Percentiles rank a stretch among this genome's conserved stretches.
phyloP scores from a whole-genome alignment of 2,113 vertebrate species.

The Chroicocephalus ridibundus region DNA sequence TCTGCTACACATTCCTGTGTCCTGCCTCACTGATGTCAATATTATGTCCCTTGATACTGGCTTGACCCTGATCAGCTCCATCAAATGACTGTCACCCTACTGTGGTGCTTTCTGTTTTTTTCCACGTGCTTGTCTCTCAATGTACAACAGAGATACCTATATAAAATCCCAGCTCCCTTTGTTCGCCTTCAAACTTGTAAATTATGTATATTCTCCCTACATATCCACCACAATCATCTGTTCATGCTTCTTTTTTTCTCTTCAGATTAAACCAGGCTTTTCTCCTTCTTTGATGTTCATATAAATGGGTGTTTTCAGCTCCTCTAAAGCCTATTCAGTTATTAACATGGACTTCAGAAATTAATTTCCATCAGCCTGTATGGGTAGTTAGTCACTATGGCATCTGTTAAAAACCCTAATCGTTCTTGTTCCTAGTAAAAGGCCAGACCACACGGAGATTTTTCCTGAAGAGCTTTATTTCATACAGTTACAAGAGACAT shows the following conservation, averaged over 20 bases:
- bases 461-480: neutral
- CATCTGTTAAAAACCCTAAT: neutral
- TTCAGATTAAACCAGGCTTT: neutral
- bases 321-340: neutral
- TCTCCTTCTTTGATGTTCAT: neutral
- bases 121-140: neutral
- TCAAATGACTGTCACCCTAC: neutral
- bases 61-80: neutral
- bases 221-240: neutral
- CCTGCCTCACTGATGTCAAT: neutral
- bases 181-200: neutral
- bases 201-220: neutral
- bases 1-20: neutral
- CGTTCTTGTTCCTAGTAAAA: neutral
- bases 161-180: neutral
- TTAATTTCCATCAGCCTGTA: neutral
- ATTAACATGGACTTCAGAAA: neutral
- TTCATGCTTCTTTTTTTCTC: neutral
- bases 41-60: neutral
- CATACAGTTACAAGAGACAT: neutral
- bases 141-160: neutral
- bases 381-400: neutral
- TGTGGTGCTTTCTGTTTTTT: neutral
- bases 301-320: neutral
- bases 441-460: neutral